These are phyloP conservation scores for Halcyon badia DNA, from an alignment of 2,797 vertebrate genomes.

Conservation along the genomic window DNA sequence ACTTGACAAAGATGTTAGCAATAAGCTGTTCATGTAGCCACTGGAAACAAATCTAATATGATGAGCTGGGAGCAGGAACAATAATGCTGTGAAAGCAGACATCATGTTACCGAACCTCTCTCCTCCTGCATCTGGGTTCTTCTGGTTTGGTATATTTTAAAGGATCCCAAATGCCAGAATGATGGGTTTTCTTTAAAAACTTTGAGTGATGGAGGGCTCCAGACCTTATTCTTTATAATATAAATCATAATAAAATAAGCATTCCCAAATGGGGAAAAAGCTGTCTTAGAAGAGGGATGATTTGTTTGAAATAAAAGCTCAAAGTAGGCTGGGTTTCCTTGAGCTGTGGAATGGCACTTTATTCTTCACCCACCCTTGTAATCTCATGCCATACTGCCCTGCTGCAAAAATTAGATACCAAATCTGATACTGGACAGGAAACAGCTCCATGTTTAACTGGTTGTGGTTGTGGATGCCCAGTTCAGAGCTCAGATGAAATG, in stretches of 20 bases:
- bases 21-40: background rate
- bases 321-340: slow-evolving; percentile 17
- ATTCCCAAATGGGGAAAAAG: background rate
- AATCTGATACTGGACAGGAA: background rate
- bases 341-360: background rate
- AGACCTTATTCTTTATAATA: background rate
- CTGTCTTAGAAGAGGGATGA: background rate
- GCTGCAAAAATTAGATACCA: slow-evolving; percentile 35
- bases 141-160: background rate
- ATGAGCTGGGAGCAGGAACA: background rate
- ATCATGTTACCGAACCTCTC: background rate
- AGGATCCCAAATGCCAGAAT: background rate
- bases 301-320: slow-evolving; percentile 27
- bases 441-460: background rate
- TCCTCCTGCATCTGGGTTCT: background rate
- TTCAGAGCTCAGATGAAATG: background rate
- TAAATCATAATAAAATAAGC: background rate
- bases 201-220: background rate
- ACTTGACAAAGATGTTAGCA: background rate
- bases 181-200: background rate
- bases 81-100: background rate
- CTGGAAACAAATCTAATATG: background rate
- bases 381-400: background rate
- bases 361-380: background rate
- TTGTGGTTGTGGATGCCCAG: background rate